phyloP scores from a whole-genome alignment of 2,797 vertebrate genomes.

The Momotus momota region DNA sequence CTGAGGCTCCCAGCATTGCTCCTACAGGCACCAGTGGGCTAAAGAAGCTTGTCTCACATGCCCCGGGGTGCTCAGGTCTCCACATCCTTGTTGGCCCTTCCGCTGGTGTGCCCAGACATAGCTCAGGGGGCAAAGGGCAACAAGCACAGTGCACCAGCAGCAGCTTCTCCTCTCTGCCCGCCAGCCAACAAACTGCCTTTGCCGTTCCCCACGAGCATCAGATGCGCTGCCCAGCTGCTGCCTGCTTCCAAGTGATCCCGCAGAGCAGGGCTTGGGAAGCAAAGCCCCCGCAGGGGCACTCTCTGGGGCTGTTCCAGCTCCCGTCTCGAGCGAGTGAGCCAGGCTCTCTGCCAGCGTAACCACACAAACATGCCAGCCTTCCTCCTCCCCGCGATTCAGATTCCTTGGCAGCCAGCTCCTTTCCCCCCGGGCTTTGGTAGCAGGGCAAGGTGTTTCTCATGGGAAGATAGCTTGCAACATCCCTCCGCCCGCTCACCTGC shows the following conservation, averaged over 20 bases:
- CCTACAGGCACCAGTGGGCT: not conserved
- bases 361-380: not conserved
- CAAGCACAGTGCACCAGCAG: not conserved
- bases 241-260: not conserved
- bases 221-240: not conserved
- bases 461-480: conserved; percentile 7
- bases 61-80: not conserved
- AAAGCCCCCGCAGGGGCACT: not conserved
- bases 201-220: not conserved
- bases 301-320: not conserved
- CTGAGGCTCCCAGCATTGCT: not conserved
- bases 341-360: not conserved
- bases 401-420: not conserved
- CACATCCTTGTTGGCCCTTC: not conserved
- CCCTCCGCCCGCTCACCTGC: not conserved
- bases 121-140: not conserved
- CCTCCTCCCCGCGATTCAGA: not conserved
- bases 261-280: not conserved
- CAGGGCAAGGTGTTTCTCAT: conserved; percentile 15
- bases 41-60: not conserved
- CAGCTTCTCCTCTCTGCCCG: not conserved
- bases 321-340: not conserved
- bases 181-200: not conserved
- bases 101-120: not conserved
- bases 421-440: not conserved